Evolutionary conservation across 2,888 invertebrate species (phyloP).

Genomic region (Lacanobia oleracea): DNA sequence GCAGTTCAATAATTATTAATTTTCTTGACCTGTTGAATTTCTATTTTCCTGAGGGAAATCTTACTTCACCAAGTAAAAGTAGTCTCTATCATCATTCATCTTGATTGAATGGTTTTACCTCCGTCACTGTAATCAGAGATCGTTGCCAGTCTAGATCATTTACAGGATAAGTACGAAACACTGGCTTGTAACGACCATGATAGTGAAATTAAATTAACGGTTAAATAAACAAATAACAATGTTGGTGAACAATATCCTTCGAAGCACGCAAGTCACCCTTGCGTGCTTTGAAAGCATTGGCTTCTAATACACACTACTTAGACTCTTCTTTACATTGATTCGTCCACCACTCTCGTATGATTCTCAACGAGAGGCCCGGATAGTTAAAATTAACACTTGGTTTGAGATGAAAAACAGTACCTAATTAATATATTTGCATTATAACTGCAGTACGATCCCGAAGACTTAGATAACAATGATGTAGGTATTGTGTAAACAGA

Average conservation of each 20-base stretch:
- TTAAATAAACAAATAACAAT: not conserved
- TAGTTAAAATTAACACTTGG: no score
- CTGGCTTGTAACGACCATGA: not conserved
- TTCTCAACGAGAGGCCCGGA: no score
- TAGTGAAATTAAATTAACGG: slow-evolving; percentile 32
- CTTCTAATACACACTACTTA: no score
- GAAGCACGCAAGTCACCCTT: no score
- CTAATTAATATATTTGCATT: not conserved
- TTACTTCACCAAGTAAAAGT: slow-evolving; percentile 8
- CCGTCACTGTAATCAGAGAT: slow-evolving; percentile 30
- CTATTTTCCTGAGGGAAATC: slow-evolving; percentile 5
- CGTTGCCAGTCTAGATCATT: slow-evolving; percentile 21
- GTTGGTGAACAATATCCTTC: not conserved
- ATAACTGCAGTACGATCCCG: not conserved
- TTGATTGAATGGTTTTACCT: slow-evolving; percentile 22
- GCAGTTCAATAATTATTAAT: not conserved
- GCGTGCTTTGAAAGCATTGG: no score
- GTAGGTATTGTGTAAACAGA: slow-evolving; percentile 2
- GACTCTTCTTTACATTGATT: no score
- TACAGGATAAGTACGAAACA: slow-evolving; percentile 9
- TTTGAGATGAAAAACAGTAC: no score
- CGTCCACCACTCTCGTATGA: no score
- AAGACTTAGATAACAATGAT: not conserved
- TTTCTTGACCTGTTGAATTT: no score
- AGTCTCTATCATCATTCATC: slow-evolving; percentile 1